Conservation (phyloP, 2,113 vertebrate genomes). For the Setophaga petechia region DNA sequence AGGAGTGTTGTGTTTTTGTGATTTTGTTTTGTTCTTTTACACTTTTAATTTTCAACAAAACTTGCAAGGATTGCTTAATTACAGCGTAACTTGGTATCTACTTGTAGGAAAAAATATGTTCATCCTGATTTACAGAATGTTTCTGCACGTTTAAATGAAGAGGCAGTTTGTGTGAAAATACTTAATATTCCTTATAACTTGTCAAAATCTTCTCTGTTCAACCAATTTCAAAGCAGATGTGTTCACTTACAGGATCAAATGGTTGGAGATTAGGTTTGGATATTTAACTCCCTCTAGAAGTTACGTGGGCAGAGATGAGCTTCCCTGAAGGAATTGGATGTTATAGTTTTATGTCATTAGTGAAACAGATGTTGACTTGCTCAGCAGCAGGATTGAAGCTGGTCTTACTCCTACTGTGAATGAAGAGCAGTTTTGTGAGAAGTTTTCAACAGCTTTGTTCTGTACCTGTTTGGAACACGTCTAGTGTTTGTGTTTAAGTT, state of each 20-base stretch:
- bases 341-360: not conserved
- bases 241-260: not conserved
- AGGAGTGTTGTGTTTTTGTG: too few relatives aligned
- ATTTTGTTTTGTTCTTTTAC: not conserved
- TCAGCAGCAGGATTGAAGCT: not conserved
- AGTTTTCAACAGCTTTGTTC: not conserved
- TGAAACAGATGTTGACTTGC: not conserved
- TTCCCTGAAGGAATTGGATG: not conserved
- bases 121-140: not conserved
- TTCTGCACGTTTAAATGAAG: not conserved
- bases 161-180: not conserved
- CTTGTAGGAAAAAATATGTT: not conserved
- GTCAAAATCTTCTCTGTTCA: not conserved
- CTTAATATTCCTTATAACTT: not conserved
- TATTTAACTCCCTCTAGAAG: not conserved
- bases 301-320: not conserved
- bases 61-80: not conserved
- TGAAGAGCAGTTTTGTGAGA: not conserved
- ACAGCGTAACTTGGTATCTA: rapidly evolving
- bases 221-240: not conserved
- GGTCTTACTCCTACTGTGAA: not conserved
- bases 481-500: not conserved
- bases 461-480: not conserved
- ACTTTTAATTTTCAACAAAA: not conserved
- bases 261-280: not conserved